A percentile compares a stretch with the other conserved stretches of the same genome.
Conservation (phyloP, 2,888 invertebrate genomes). For the Leptinotarsa juncta region DNA sequence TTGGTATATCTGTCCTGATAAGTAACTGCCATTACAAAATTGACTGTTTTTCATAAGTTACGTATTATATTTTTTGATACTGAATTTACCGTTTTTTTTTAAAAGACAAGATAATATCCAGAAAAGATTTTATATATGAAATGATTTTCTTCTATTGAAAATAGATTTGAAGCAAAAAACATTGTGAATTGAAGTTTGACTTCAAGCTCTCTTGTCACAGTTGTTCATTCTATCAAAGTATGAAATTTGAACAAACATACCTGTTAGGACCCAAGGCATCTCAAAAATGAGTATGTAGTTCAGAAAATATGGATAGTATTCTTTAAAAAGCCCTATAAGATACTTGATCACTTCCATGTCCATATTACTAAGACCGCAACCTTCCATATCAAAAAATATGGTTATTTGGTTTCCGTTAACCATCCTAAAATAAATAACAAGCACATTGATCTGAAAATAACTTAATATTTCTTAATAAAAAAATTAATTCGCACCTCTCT, state of each 20-base stretch:
- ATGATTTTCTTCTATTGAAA: no score
- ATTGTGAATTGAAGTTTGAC: no score
- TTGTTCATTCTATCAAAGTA: no score
- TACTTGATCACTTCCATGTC: conserved; percentile 93
- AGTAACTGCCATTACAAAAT: no score
- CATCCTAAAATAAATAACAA: conserved; percentile 67
- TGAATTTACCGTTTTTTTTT: no score
- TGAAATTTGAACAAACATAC: conserved; percentile 64
- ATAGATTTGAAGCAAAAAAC: no score
- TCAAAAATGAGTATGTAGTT: conserved; percentile 92
- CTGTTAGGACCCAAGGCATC: conserved; percentile 93
- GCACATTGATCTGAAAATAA: not conserved
- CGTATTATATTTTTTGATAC: no score
- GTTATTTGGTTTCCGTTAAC: conserved; percentile 82
- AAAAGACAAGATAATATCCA: no score
- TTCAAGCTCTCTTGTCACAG: no score
- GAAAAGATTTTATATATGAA: no score
- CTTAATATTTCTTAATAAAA: not conserved
- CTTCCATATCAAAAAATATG: conserved; percentile 91
- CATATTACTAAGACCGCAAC: conserved; percentile 86
- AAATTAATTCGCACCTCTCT: conserved; percentile 69
- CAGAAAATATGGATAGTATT: conserved; percentile 87
- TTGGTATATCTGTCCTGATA: no score
- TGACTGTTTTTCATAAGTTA: no score
- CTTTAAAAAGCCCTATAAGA: conserved; percentile 86